Conservation (phyloP, 2,797 vertebrate genomes). For the Chrosomus eos region DNA sequence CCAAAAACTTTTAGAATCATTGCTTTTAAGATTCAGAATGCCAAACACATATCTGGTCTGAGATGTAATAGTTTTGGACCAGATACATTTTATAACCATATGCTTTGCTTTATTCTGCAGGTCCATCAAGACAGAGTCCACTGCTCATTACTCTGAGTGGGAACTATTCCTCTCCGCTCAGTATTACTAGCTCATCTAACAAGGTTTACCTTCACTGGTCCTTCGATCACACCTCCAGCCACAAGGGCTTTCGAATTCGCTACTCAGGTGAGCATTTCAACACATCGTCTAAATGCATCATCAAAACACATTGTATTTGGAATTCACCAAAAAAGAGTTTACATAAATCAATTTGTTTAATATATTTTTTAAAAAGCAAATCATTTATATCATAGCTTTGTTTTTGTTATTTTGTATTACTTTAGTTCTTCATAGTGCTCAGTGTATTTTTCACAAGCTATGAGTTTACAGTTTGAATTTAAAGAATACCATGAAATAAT, state of each 20-base stretch:
- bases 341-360: not conserved
- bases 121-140: conserved; percentile 91
- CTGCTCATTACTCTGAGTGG: conserved; percentile 93
- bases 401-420: not conserved
- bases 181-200: conserved; percentile 90
- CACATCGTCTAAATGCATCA: not conserved
- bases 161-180: conserved; percentile 93
- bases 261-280: conserved; percentile 84
- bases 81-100: not conserved
- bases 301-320: not conserved
- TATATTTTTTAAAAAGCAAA: not conserved
- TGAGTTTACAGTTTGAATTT: not conserved
- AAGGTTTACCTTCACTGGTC: conserved; percentile 97
- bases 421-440: not conserved
- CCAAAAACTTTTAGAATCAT: not conserved
- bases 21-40: not conserved
- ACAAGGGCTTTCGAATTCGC: conserved; percentile 96
- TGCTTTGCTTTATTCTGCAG: conserved; percentile 68
- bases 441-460: not conserved
- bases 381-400: not conserved
- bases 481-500: not conserved
- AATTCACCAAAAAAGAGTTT: not conserved
- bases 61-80: not conserved
- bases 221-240: conserved; percentile 93
- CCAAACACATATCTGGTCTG: not conserved